Conservation (phyloP, 1,140 invertebrate species). For the Meloidogyne chitwoodi region DNA sequence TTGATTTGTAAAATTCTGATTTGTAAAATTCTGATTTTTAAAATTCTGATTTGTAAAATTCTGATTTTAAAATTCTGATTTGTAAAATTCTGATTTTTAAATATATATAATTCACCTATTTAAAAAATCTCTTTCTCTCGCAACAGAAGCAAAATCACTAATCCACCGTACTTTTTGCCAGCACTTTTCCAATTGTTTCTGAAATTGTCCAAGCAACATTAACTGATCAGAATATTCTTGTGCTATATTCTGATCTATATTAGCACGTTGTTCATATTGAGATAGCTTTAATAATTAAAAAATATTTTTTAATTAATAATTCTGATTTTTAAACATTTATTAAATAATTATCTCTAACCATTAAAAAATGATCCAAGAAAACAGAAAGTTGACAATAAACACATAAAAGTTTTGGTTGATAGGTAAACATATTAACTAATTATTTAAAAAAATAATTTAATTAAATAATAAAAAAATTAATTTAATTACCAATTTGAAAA, state of each 20-base stretch:
- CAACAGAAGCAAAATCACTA: constrained; percentile 40
- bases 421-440: constrained; percentile 30
- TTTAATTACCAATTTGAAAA: constrained; percentile 45
- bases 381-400: constrained; percentile 38
- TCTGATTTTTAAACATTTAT: too few species aligned
- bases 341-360: too few species aligned
- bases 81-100: background rate
- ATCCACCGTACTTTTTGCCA: constrained; percentile 35
- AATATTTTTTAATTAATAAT: background rate
- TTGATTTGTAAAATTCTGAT: background rate
- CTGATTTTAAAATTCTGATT: background rate
- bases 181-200: constrained; percentile 32
- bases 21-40: too few species aligned
- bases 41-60: background rate
- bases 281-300: constrained; percentile 8
- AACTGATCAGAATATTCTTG: constrained; percentile 35
- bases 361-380: constrained; percentile 41
- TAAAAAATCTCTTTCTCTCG: constrained; percentile 21
- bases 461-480: constrained; percentile 2
- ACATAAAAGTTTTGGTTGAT: constrained; percentile 43
- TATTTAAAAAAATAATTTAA: background rate
- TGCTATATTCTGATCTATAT: constrained; percentile 29
- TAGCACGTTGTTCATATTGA: constrained; percentile 42
- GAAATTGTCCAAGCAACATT: constrained; percentile 31
- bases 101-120: background rate